Conservation (phyloP, 92 coral and sea anemone genomes). For the Meandrina meandrites region DNA sequence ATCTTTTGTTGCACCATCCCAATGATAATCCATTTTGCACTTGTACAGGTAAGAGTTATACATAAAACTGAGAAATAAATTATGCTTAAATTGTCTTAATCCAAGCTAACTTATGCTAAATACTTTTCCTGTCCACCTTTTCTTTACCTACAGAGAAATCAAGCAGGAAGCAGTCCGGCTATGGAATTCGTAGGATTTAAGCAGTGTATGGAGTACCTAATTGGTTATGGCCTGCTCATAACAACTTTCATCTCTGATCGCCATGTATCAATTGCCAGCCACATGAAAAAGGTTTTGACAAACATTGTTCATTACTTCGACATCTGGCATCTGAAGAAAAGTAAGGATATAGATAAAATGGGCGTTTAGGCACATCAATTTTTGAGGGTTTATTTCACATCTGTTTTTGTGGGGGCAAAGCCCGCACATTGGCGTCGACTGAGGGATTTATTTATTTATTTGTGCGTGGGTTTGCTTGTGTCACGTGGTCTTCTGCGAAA, state of each 20-base stretch:
- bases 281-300: slow-evolving; percentile 56
- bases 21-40: slow-evolving; percentile 14
- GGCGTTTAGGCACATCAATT: background rate
- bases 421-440: too few relatives aligned
- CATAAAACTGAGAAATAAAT: too few relatives aligned
- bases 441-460: too few relatives aligned
- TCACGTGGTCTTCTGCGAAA: too few relatives aligned
- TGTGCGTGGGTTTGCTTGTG: too few relatives aligned
- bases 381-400: background rate
- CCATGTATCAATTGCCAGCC: slow-evolving; percentile 59
- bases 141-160: slow-evolving; percentile 49
- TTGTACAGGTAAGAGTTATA: slow-evolving; percentile 6
- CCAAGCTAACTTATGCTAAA: too few relatives aligned
- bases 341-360: slow-evolving; percentile 25
- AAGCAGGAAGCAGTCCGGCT: slow-evolving; percentile 67
- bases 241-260: slow-evolving; percentile 66
- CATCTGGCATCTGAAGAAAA: slow-evolving; percentile 76
- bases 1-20: slow-evolving; percentile 18
- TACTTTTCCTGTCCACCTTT: background rate
- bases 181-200: slow-evolving; percentile 48
- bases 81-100: too few relatives aligned
- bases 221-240: slow-evolving; percentile 51
- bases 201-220: slow-evolving; percentile 50
- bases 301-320: slow-evolving; percentile 66
- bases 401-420: too few relatives aligned